Conservation (phyloP, 2,113 vertebrate species). For the Suncus etruscus region DNA sequence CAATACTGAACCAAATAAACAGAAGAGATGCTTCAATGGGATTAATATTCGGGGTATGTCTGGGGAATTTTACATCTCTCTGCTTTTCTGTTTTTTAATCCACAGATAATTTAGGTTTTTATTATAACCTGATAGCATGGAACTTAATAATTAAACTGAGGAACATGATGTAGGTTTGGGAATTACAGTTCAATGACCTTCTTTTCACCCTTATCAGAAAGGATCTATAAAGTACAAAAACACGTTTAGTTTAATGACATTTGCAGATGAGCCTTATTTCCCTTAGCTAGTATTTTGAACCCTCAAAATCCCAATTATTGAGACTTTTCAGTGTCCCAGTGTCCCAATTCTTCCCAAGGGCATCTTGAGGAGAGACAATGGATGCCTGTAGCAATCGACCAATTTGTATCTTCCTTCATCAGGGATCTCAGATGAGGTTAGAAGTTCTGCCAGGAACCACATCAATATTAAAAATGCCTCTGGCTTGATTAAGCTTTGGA, state of each 20-base stretch:
- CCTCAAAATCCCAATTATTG: conserved; percentile 39
- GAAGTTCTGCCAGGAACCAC: conserved; percentile 41
- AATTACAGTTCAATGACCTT: conserved; percentile 19
- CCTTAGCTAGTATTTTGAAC: not conserved
- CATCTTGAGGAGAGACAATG: not conserved
- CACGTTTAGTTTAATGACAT: conserved; percentile 48
- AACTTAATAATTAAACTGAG: conserved; percentile 50
- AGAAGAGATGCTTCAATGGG: not conserved
- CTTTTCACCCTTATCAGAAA: conserved; percentile 33
- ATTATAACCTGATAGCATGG: conserved; percentile 28
- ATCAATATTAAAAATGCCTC: conserved; percentile 55
- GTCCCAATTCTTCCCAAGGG: conserved; percentile 21
- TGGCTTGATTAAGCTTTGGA: conserved; percentile 57
- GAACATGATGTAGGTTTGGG: conserved; percentile 1
- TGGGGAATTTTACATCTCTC: not conserved
- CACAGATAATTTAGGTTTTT: conserved; percentile 34
- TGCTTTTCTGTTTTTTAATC: not conserved
- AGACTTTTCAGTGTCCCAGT: not conserved
- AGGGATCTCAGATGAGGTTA: conserved; percentile 25
- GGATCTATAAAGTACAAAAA: conserved; percentile 36
- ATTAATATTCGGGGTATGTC: not conserved
- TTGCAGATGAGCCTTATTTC: conserved; percentile 55
- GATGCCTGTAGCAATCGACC: not conserved
- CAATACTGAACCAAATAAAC: not conserved
- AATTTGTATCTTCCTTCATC: conserved; percentile 22